Conservation (phyloP, 1,140 invertebrate genomes). For the Drosophila sp. region DNA sequence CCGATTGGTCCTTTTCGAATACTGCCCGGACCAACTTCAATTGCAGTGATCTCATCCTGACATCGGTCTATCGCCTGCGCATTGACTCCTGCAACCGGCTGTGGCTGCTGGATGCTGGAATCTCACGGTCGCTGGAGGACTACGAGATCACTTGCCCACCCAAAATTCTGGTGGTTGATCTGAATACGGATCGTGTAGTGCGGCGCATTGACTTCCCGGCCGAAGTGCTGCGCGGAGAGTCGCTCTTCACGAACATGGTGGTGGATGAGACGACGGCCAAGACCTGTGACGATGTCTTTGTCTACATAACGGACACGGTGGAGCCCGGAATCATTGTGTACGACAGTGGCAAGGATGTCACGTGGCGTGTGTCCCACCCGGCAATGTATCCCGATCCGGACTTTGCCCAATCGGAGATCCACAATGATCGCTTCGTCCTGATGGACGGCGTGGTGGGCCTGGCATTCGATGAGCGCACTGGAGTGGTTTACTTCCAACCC, state of each 20-base stretch:
- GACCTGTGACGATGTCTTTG: slow-evolving; percentile 89
- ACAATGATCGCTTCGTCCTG: slow-evolving; percentile 87
- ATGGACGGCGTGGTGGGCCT: slow-evolving; percentile 92
- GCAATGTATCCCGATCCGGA: slow-evolving; percentile 92
- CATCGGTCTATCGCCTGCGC: slow-evolving; percentile 90
- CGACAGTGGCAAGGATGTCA: slow-evolving; percentile 87
- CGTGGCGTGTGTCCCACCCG: slow-evolving; percentile 90
- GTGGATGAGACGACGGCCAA: slow-evolving; percentile 88
- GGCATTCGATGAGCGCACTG: slow-evolving; percentile 87
- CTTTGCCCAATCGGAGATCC: slow-evolving; percentile 87
- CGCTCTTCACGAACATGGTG: slow-evolving; percentile 90
- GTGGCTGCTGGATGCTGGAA: slow-evolving; percentile 89
- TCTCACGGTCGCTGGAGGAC: slow-evolving; percentile 89
- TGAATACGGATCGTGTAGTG: slow-evolving; percentile 88
- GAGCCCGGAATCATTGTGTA: slow-evolving; percentile 91
- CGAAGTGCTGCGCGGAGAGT: slow-evolving; percentile 87
- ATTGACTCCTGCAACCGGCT: slow-evolving; percentile 90
- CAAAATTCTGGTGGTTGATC: slow-evolving; percentile 91
- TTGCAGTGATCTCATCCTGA: slow-evolving; percentile 88
- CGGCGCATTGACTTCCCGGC: slow-evolving; percentile 85
- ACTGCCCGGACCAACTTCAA: slow-evolving; percentile 88
- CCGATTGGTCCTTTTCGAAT: slow-evolving; percentile 90
- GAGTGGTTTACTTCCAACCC: slow-evolving; percentile 90
- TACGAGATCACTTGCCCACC: slow-evolving; percentile 90
- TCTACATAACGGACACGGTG: slow-evolving; percentile 91